phyloP scores from a whole-genome alignment of 2,888 invertebrate species.

The Drosophila putrida region DNA sequence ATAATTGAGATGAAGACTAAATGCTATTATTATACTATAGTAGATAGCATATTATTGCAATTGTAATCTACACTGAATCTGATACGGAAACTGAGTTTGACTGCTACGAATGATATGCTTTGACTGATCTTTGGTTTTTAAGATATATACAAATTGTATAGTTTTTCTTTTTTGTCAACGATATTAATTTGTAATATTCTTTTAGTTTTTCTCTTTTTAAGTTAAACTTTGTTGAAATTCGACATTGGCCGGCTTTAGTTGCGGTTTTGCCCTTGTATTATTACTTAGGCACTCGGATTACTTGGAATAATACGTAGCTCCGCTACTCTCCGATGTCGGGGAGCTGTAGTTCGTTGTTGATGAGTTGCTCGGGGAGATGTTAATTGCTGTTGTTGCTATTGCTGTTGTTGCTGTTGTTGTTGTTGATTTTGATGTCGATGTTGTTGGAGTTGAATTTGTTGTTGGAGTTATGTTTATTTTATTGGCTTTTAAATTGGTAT shows the following conservation, averaged over 20 bases:
- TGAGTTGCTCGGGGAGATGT: conserved; percentile 53
- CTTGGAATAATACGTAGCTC: conserved; percentile 67
- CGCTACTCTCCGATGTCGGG: conserved; percentile 76
- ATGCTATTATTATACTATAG: conserved; percentile 4
- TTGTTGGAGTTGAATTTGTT: conserved; percentile 46
- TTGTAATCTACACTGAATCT: conserved; percentile 26
- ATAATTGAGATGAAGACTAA: conserved; percentile 24
- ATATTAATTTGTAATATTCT: conserved; percentile 30
- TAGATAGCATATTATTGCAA: no score
- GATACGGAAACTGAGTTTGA: conserved; percentile 18
- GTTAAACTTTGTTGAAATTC: conserved; percentile 63
- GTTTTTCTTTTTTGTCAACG: conserved; percentile 3
- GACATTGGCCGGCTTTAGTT: conserved; percentile 74
- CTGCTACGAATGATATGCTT: conserved; percentile 42
- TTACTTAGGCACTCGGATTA: conserved; percentile 63
- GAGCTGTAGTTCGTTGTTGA: conserved; percentile 68
- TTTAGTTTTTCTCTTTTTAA: conserved; percentile 35
- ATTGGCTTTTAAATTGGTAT: conserved; percentile 35
- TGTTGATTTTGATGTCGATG: conserved; percentile 31
- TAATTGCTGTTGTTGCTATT: conserved; percentile 22
- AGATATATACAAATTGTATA: conserved; percentile 44
- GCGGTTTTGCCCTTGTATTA: conserved; percentile 42
- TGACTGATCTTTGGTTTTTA: conserved; percentile 34
- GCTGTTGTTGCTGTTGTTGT: conserved; percentile 43
- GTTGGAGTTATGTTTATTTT: conserved; percentile 52